Evolutionary conservation across 2,797 vertebrate species (phyloP), one percentile per base, ranked within the genome.

Genomic region (Capromys pilorides): DNA sequence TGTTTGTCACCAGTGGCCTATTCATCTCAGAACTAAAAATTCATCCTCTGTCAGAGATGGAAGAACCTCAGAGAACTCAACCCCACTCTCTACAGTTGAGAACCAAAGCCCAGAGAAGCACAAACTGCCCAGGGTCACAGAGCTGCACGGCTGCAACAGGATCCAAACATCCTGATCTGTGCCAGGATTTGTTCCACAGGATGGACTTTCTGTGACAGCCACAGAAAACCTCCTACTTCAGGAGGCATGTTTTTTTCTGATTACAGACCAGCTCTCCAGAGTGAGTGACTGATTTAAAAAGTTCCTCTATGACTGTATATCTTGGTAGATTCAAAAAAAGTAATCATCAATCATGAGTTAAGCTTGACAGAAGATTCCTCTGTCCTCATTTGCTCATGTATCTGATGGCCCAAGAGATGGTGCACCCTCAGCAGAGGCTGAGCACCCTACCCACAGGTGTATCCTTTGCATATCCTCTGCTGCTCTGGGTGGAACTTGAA

Each of bases 311-410:
- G 41, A 77, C 26, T 79, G 36, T 94, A 95, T 59, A 67, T n/a
- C 24, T 57, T 71, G 10, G 67, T 6, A 93, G 66, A 82, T 28
- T 78, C n/a, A n/a, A 86, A 90, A 67, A 93, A 93, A 91, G 36
- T 91, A 57, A 93, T 39, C n/a, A 88, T 6, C 64, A 54, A 8
- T 84, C 24, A 80, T 24, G 62, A 93, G 69, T 94, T 93, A 95
- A 88, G 91, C 49, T 61, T 82, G 51, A 93, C 13, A 69, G 59
- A 82, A 49, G 86, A 80, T 73, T 89, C 62, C 67, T 81, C 31
- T 88, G 18, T 21, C 49, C 69, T 94, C 13, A n/a, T 88, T 80
- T 71, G 69, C 69, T 84, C 57, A 5, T 64, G 57, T 36, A n/a
- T 73, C 12, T 80, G 69, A 81, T 4, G n/a, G 11, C 69, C n/a